phyloP scores from a whole-genome alignment of 2,888 invertebrate genomes.

The Rotaria magnacalcarata region DNA sequence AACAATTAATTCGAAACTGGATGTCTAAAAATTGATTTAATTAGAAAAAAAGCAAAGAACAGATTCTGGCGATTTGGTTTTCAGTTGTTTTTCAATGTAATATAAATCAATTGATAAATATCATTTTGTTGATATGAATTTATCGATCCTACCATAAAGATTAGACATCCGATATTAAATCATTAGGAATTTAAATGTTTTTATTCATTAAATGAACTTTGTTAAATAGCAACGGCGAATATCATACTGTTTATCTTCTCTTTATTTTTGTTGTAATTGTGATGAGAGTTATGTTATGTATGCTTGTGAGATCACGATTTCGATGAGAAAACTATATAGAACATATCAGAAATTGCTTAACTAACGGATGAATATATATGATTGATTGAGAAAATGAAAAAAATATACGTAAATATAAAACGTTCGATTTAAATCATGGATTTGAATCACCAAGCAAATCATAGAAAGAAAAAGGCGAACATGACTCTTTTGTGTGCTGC shows the following conservation, averaged over 20 bases:
- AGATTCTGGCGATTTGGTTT: not conserved
- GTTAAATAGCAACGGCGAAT: not conserved
- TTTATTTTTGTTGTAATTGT: not conserved
- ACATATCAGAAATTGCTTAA: too few species aligned
- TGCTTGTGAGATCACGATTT: not conserved
- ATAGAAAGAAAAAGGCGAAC: too few species aligned
- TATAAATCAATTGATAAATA: not conserved
- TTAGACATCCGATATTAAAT: too few species aligned
- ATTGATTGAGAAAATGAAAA: not conserved
- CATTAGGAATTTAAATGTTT: too few species aligned
- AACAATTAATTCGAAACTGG: not conserved
- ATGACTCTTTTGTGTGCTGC: not conserved
- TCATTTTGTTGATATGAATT: not conserved
- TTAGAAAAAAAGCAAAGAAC: not conserved
- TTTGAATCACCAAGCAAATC: too few species aligned
- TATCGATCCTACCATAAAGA: not conserved
- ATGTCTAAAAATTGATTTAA: not conserved
- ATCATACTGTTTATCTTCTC: not conserved
- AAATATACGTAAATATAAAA: not conserved
- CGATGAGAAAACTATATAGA: not conserved
- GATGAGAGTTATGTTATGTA: not conserved
- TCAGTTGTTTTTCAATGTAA: not conserved
- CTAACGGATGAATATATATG: not conserved
- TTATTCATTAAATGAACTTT: not conserved
- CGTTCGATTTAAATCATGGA: not conserved